A percentile compares a stretch with the other conserved stretches of the same genome.
Conservation (phyloP, 1,140 invertebrate species). For the Cydia amplana region DNA sequence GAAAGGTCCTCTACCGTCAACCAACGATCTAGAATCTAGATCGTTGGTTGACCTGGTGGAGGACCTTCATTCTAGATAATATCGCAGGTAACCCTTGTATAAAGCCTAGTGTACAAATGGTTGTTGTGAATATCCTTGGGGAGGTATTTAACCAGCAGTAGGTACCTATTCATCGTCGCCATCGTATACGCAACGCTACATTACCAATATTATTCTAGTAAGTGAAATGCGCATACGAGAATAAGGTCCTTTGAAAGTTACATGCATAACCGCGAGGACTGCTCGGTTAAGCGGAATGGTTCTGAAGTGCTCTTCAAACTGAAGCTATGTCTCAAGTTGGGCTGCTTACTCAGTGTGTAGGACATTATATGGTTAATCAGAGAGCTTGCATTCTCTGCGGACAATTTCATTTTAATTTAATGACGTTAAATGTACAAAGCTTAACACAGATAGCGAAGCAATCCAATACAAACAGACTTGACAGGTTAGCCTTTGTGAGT, state of each 20-base stretch:
- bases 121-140: too few relatives aligned
- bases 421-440: not conserved
- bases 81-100: too few relatives aligned
- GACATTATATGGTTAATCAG: constrained; percentile 6
- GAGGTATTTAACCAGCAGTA: too few relatives aligned
- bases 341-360: not conserved
- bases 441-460: not conserved
- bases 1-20: too few relatives aligned
- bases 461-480: too few relatives aligned
- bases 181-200: not conserved
- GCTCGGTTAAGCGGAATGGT: constrained; percentile 1
- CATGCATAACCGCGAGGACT: not conserved
- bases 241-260: not conserved
- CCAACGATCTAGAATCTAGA: too few relatives aligned
- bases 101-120: too few relatives aligned
- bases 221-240: not conserved
- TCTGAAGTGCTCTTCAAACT: constrained; percentile 13
- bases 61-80: too few relatives aligned
- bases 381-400: not conserved
- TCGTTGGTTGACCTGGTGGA: too few relatives aligned
- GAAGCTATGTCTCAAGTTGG: constrained; percentile 10
- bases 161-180: too few relatives aligned
- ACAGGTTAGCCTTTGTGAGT: too few relatives aligned
- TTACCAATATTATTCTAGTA: not conserved
- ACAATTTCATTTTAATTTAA: not conserved